Percentiles rank a stretch among this genome's conserved stretches.
Evolutionary conservation across 2,888 invertebrate genomes (phyloP).

Genomic region (Aricia artaxerxes): DNA sequence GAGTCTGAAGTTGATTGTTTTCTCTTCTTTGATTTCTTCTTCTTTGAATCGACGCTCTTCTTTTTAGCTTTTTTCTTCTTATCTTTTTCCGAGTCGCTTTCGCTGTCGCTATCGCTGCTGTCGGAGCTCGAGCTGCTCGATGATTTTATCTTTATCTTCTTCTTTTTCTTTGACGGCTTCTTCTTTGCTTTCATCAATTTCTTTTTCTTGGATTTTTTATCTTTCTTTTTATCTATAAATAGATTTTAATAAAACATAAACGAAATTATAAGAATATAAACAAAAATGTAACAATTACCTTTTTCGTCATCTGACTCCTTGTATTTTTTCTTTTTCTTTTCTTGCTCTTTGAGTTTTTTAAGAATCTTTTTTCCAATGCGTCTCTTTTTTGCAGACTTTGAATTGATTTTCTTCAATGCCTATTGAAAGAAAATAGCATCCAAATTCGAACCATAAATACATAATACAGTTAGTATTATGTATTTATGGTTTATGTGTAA

Average conservation of each 20-base stretch:
- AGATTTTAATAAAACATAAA: neutral
- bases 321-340: slow-evolving; percentile 60
- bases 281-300: slow-evolving; percentile 39
- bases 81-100: slow-evolving; percentile 48
- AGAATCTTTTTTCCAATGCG: slow-evolving; percentile 57
- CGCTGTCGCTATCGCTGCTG: slow-evolving; percentile 46
- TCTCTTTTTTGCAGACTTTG: slow-evolving; percentile 55
- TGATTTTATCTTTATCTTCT: slow-evolving; percentile 54
- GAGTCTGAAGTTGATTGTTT: slow-evolving; percentile 57
- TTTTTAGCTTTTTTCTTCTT: slow-evolving; percentile 45
- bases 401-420: slow-evolving; percentile 58
- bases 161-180: slow-evolving; percentile 61
- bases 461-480: neutral
- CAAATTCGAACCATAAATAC: neutral
- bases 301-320: slow-evolving; percentile 51
- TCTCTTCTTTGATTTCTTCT: slow-evolving; percentile 49
- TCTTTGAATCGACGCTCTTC: slow-evolving; percentile 40
- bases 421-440: slow-evolving; percentile 39
- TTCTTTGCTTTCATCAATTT: slow-evolving; percentile 59
- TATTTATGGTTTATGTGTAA: neutral
- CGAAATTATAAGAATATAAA: neutral
- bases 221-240: slow-evolving; percentile 54
- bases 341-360: slow-evolving; percentile 63
- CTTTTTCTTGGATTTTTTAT: slow-evolving; percentile 62
- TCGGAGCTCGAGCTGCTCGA: slow-evolving; percentile 45